Base-by-base conservation (phyloP, 30 jellyfish, hydroid and myxozoan genomes). In the Catostylus mosaicus region DNA sequence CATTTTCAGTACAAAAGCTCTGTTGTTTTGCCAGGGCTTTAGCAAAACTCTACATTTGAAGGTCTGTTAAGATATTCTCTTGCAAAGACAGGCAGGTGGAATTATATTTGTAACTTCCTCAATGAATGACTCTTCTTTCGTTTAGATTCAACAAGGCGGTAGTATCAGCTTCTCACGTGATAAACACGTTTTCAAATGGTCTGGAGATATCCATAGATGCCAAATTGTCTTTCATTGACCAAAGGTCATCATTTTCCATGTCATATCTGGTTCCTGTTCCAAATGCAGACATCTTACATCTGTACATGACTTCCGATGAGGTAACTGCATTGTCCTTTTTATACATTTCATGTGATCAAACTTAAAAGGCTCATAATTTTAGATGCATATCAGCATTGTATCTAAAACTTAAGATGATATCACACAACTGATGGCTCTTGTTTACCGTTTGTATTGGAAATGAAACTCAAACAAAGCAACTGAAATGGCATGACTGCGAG, bases 201-300 rank as follows among this genome's bases (percentile, higher is more conserved):
- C 14, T 81, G 18, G 43, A 16, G 6, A 67, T 46, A 36, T 34
- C 69, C 3, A 2, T 81, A 20, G 38, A 56, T 50, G 83, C 91
- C 1, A 51, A 66, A 18, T 84, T 84, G 45, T 81, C 69, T 7
- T 47, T 47, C 57, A 33, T 81, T 30, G 61, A 52, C 50, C 66
- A 66, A 51, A 67, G 27, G 31, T 65, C 91, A 1, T 66, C 91
- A 4, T 67, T 50, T 46, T 81, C 91, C n/a, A 38, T 73, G 61
- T 66, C 77, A 0, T 57, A 24, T 23, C 83, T 81, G 47, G 57
- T 22, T 30, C 11, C 31, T 65, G 12, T 2, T 22, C 24, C 77
- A 26, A 31, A 6, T 65, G 54, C 12, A 50, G 63, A 50, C 18
- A 8, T 50, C 24, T 8, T 50, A 27, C 63, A 50, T 16, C 63